A percentile compares a stretch with the other conserved stretches of the same genome.
Evolutionary conservation across 2,888 invertebrate genomes (phyloP).

Genomic region (Biston betularia): DNA sequence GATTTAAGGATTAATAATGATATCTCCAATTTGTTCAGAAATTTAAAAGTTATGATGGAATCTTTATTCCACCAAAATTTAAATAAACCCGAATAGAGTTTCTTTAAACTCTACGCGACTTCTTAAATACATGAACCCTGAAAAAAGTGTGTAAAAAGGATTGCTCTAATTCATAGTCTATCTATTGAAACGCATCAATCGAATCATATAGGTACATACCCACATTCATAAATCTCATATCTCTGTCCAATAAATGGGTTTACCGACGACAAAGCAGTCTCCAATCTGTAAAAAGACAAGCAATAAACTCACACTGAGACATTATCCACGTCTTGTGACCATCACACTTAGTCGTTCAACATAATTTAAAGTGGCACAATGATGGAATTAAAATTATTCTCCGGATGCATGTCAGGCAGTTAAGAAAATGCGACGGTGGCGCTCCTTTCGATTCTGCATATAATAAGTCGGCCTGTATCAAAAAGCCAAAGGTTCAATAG

Average conservation of each 20-base stretch:
- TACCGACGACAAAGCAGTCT: conserved; percentile 63
- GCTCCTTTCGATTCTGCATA: not conserved
- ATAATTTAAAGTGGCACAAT: not conserved
- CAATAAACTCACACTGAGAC: conserved; percentile 75
- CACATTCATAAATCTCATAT: conserved; percentile 50
- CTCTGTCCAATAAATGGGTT: conserved; percentile 61
- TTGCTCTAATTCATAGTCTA: conserved; percentile 6
- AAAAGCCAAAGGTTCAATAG: conserved; percentile 60
- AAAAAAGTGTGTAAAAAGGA: not conserved
- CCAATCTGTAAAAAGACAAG: conserved; percentile 64
- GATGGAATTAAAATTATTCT: not conserved
- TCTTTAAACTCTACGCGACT: no score
- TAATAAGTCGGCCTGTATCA: conserved; percentile 37
- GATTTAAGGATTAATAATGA: no score
- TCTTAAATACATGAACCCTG: no score
- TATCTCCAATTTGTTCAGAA: no score
- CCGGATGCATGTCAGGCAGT: not conserved
- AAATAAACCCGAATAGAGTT: no score
- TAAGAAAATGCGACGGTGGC: not conserved
- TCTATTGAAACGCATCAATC: conserved; percentile 40
- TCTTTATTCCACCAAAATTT: no score
- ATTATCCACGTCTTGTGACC: conserved; percentile 67
- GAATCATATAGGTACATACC: conserved; percentile 48
- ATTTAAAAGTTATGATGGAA: no score
- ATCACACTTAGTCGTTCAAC: conserved; percentile 65